Evolutionary conservation across 2,888 invertebrate genomes (phyloP).

Genomic region (Leucania comma): DNA sequence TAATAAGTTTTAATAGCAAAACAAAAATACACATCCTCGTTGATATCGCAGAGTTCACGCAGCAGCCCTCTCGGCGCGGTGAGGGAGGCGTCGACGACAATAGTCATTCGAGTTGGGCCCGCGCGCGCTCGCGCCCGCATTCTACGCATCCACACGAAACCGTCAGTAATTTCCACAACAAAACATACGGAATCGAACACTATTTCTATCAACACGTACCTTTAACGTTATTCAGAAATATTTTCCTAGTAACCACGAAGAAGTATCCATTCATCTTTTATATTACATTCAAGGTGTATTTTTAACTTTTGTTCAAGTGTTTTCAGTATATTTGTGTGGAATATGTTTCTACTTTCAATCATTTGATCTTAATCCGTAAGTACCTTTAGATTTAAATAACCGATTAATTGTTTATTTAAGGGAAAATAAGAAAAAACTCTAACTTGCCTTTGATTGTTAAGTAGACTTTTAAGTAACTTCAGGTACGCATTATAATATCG

Average conservation of each 20-base stretch:
- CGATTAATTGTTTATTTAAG: background rate
- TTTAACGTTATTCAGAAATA: conserved; percentile 33
- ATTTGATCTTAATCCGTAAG: conserved; percentile 44
- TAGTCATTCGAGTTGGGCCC: conserved; percentile 61
- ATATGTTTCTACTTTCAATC: conserved; percentile 20
- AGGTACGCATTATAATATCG: background rate
- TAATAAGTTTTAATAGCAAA: conserved; percentile 29
- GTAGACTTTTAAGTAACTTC: background rate
- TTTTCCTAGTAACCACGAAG: conserved; percentile 10
- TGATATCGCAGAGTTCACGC: conserved; percentile 44
- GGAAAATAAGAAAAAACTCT: background rate
- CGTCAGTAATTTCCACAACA: conserved; percentile 9
- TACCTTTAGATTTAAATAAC: conserved; percentile 7
- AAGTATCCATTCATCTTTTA: conserved; percentile 23
- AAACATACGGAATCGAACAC: conserved; percentile 43
- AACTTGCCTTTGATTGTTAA: background rate
- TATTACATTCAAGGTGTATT: conserved; percentile 53
- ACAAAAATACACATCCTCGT: conserved; percentile 40
- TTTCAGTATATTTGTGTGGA: conserved; percentile 41
- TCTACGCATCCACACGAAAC: conserved; percentile 21
- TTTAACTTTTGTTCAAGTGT: conserved; percentile 59
- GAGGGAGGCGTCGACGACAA: conserved; percentile 63
- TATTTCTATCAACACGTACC: conserved; percentile 51
- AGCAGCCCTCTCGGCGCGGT: conserved; percentile 56
- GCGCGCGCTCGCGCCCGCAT: conserved; percentile 58